Evolutionary conservation across 2,113 vertebrate genomes (phyloP).

Genomic region (Rhinolophus sinicus): DNA sequence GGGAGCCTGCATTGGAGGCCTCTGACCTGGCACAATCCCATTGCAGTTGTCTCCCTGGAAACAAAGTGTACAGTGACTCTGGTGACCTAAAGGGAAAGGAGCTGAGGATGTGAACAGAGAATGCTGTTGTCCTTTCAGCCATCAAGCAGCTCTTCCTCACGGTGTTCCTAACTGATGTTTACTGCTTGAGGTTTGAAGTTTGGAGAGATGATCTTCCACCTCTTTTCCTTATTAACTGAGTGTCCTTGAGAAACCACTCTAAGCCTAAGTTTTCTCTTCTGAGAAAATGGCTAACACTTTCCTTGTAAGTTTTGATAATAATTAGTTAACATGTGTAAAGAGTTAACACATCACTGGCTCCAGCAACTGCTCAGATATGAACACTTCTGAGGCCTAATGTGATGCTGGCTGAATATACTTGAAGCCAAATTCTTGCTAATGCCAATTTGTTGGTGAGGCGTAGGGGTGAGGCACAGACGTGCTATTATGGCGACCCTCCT

Average conservation of each 20-base stretch:
- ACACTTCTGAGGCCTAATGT: neutral
- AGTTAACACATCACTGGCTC: neutral
- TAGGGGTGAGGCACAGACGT: neutral
- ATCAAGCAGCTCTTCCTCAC: neutral
- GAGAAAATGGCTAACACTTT: neutral
- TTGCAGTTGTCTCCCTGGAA: neutral
- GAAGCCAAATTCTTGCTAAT: neutral
- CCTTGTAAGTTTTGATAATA: neutral
- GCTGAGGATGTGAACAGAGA: neutral
- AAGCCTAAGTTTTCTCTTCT: neutral
- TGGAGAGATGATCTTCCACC: neutral
- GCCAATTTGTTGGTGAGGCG: neutral
- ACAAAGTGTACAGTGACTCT: neutral
- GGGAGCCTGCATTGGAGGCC: fast-evolving
- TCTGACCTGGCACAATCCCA: neutral
- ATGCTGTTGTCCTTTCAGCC: neutral
- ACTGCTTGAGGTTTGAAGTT: neutral
- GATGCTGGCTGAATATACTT: neutral
- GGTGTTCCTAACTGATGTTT: neutral
- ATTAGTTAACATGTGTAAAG: neutral
- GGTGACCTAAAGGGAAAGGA: neutral
- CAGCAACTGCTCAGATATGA: neutral
- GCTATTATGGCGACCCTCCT: neutral
- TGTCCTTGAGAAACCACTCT: neutral
- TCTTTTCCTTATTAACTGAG: neutral